Evolutionary conservation across 2,888 invertebrate genomes (phyloP), one percentile per base, ranked within the genome.

Genomic region (Artemia sinica): DNA sequence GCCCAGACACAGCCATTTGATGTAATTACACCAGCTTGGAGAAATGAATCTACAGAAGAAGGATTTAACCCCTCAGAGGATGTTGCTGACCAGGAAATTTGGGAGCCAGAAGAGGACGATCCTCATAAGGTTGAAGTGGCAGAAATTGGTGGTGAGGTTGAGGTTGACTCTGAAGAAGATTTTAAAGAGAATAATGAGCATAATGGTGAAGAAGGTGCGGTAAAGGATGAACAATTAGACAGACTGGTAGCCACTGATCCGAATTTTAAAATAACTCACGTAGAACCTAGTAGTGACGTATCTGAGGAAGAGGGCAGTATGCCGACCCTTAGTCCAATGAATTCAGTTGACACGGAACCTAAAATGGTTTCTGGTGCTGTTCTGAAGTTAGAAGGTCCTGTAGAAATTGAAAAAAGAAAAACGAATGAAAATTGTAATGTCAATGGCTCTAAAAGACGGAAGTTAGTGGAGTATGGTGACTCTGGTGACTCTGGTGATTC

Each of bases 21-120:
- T 58, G 63, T 58, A 18, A 58, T 58, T 58, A 58, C 63, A 10
- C 63, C 63, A 8, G 63, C 63, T n/a, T 58, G 63, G 63, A 58
- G 63, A 10, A 28, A 58, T 58, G 63, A 58, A 10, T 28, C n/a
- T n/a, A 28, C n/a, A 18, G 63, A 58, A 58, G 11, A 28, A 8
- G 63, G 63, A 9, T n/a, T 18, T n/a, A 58, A 58, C 63, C 41
- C 41, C 41, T 41, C 41, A 41, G 63, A 2, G 63, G 63, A 58
- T 18, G n/a, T 8, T n/a, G 12, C 63, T 58, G 63, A 10, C 9
- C 63, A 58, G 28, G 63, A 58, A 58, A 58, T 18, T 18, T n/a
- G 63, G 28, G 63, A 58, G 63, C 28, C 14, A 28, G 10, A n/a
- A 58, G 63, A 58, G 63, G 28, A 58, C 28, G 63, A 28, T 18